Evolutionary conservation across 2,113 vertebrate species (phyloP).

Genomic region (Upupa epops): DNA sequence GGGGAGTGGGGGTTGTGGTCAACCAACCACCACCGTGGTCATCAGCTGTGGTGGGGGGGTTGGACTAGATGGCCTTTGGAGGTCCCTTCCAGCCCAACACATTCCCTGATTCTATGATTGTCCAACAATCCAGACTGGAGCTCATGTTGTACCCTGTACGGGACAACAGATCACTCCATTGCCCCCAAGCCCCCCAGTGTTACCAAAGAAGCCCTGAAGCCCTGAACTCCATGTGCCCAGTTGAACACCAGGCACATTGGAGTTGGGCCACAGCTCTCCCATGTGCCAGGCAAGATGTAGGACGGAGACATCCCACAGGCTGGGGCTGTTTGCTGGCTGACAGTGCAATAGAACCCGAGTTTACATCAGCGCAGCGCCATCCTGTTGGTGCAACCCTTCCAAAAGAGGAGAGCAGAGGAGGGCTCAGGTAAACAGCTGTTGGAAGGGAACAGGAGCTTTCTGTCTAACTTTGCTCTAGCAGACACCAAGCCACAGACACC

Average conservation of each 20-base stretch:
- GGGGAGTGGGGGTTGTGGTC: too few relatives aligned
- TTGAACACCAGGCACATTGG: background rate
- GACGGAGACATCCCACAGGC: background rate
- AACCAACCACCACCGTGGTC: too few relatives aligned
- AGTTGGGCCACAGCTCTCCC: background rate
- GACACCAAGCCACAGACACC: background rate
- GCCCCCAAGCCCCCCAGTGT: background rate
- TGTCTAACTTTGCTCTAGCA: background rate
- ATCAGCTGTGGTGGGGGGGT: too few relatives aligned
- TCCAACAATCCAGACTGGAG: background rate
- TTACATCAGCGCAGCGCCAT: background rate
- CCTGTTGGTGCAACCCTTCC: background rate
- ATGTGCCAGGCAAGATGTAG: background rate
- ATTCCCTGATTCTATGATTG: too few relatives aligned
- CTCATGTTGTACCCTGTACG: rapidly evolving
- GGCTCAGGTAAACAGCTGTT: background rate
- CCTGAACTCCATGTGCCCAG: background rate
- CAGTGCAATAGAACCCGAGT: rapidly evolving
- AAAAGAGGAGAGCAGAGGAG: background rate
- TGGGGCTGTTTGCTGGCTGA: background rate
- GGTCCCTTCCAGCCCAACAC: too few relatives aligned
- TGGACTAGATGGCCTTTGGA: too few relatives aligned
- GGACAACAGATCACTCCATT: background rate
- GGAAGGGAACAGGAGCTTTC: background rate
- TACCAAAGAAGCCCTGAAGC: background rate